These are phyloP conservation scores for Drosophila sucinea DNA, from an alignment of 1,140 invertebrate species.

Conservation along the genomic window DNA sequence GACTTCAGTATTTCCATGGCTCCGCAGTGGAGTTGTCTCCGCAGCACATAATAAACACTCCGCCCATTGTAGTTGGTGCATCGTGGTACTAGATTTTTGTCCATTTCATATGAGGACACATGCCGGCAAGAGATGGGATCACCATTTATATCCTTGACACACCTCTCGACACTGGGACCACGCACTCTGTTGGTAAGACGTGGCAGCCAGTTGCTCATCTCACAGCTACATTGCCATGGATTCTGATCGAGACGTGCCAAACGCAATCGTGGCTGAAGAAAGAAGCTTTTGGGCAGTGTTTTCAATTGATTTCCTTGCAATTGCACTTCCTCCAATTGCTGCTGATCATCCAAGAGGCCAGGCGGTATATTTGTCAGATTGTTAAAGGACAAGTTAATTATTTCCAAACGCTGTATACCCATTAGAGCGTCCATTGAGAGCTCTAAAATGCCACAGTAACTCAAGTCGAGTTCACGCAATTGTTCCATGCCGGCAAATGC, in stretches of 20 bases:
- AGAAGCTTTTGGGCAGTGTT: conserved; percentile 85
- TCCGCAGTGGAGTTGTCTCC: conserved; percentile 65
- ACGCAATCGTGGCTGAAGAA: conserved; percentile 84
- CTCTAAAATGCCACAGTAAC: conserved; percentile 86
- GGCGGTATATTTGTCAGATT: conserved; percentile 85
- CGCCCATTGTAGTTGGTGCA: conserved; percentile 86
- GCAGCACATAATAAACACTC: conserved; percentile 85
- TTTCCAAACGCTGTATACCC: conserved; percentile 85
- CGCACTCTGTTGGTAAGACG: conserved; percentile 84
- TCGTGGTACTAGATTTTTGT: conserved; percentile 86
- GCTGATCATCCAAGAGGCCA: conserved; percentile 86
- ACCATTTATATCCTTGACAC: conserved; percentile 70
- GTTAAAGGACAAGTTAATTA: conserved; percentile 87
- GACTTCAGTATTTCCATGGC: conserved; percentile 27
- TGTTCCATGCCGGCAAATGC: conserved; percentile 86
- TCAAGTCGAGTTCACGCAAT: conserved; percentile 86
- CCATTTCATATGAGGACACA: conserved; percentile 83
- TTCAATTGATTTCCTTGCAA: conserved; percentile 86
- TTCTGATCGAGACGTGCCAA: conserved; percentile 85
- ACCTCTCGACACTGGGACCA: conserved; percentile 68
- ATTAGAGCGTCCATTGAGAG: conserved; percentile 89
- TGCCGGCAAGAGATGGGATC: conserved; percentile 69
- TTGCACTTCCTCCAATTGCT: conserved; percentile 85
- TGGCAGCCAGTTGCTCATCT: conserved; percentile 87
- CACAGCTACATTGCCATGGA: conserved; percentile 89